These are phyloP conservation scores for Nipponacmea schrenckii DNA, from an alignment of 2,888 invertebrate species.

Conservation along the genomic window DNA sequence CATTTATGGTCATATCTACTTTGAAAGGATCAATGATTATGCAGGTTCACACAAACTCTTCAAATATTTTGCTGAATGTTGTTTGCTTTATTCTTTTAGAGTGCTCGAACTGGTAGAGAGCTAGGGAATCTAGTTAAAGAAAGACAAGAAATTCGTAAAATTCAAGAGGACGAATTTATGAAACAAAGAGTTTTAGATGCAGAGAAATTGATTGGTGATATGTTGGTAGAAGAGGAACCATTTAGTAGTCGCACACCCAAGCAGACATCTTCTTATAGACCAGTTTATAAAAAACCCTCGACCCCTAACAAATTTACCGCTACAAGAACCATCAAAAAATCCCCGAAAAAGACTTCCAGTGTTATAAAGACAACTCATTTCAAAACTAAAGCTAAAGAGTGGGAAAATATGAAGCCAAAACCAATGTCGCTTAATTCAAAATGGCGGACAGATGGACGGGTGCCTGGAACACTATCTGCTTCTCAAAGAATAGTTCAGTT, in stretches of 20 bases:
- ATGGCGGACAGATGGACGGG: neutral
- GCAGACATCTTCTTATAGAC: constrained; percentile 9
- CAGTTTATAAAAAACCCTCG: constrained; percentile 5
- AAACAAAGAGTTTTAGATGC: constrained; percentile 51
- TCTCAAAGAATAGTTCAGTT: neutral
- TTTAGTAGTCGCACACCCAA: constrained; percentile 37
- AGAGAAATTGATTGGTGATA: constrained; percentile 52
- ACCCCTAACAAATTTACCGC: constrained; percentile 9
- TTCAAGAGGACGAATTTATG: constrained; percentile 38
- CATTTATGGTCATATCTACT: too few species aligned
- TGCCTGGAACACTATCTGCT: neutral
- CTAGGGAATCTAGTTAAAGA: constrained; percentile 24
- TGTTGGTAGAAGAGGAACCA: constrained; percentile 49
- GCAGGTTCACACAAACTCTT: too few species aligned
- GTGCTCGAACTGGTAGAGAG: neutral
- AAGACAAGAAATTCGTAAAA: constrained; percentile 37
- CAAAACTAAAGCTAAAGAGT: neutral
- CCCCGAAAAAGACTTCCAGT: neutral
- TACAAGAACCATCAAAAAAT: constrained; percentile 1
- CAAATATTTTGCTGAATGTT: too few species aligned
- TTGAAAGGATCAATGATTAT: too few species aligned
- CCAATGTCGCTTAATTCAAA: neutral
- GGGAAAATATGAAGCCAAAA: neutral
- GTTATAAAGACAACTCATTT: neutral
- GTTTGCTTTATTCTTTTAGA: neutral